These are phyloP conservation scores for Phyllotreta cruciferae DNA, from an alignment of 2,888 invertebrate genomes.

Conservation along the genomic window DNA sequence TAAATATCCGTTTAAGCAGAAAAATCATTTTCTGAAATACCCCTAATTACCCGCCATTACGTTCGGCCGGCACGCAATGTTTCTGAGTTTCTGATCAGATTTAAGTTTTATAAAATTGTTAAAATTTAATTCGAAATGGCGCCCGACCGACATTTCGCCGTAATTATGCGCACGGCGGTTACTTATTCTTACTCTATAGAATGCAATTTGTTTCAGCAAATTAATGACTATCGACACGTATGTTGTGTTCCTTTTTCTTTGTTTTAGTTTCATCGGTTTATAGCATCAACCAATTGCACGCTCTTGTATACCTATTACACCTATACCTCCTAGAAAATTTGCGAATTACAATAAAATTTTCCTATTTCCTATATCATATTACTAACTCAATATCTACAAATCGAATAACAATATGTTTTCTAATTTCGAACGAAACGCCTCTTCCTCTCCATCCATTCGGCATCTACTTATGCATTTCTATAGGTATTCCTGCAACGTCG, in stretches of 20 bases:
- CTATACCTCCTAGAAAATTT: no score
- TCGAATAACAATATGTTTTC: no score
- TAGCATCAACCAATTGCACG: no score
- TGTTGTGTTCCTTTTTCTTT: slow-evolving; percentile 27
- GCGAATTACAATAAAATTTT: no score
- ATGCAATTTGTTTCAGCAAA: slow-evolving; percentile 31
- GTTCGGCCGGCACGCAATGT: slow-evolving; percentile 44
- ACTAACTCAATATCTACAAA: no score
- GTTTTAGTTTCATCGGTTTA: slow-evolving; percentile 27
- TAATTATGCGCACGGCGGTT: slow-evolving; percentile 37
- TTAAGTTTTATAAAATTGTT: slow-evolving; percentile 39
- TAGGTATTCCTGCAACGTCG: no score
- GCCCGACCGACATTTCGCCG: slow-evolving; percentile 33
- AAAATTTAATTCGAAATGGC: slow-evolving; percentile 42
- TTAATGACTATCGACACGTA: slow-evolving; percentile 36
- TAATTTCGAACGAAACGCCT: no score
- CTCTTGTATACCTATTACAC: no score
- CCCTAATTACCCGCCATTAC: slow-evolving; percentile 47
- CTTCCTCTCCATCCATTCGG: no score
- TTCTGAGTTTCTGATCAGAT: slow-evolving; percentile 46
- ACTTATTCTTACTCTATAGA: slow-evolving; percentile 32
- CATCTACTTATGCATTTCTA: no score
- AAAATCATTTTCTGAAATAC: slow-evolving; percentile 38
- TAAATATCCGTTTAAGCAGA: slow-evolving; percentile 34
- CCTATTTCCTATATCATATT: no score